Evolutionary conservation across 2,888 invertebrate genomes (phyloP).

Genomic region (Pocota personata): DNA sequence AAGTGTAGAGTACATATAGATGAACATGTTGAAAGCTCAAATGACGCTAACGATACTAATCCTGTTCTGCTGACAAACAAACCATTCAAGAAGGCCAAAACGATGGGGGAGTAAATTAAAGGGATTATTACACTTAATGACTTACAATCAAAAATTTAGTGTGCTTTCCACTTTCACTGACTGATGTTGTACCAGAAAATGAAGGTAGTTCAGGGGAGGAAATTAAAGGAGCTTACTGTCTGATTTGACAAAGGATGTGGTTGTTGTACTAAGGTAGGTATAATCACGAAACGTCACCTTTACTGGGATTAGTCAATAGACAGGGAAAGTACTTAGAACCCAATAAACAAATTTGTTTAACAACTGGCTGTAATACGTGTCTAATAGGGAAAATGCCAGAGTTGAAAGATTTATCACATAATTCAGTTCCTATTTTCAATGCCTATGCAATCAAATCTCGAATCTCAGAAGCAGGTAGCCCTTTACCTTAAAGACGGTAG

Average conservation of each 20-base stretch:
- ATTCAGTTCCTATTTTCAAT: too few species aligned
- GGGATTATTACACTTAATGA: slow-evolving; percentile 27
- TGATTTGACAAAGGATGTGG: background rate
- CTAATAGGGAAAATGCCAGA: too few species aligned
- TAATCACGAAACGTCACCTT: too few species aligned
- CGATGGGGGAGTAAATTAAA: slow-evolving; percentile 31
- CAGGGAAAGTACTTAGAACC: too few species aligned
- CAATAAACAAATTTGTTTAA: too few species aligned
- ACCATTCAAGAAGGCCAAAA: background rate
- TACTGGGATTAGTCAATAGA: too few species aligned
- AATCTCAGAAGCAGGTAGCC: too few species aligned
- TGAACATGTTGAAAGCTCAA: slow-evolving; percentile 30
- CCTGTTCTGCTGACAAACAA: slow-evolving; percentile 14
- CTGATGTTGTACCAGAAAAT: background rate
- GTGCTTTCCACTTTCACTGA: background rate
- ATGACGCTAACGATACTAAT: slow-evolving; percentile 31
- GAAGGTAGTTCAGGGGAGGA: background rate
- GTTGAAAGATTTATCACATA: too few species aligned
- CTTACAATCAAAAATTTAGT: background rate
- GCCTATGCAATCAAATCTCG: too few species aligned
- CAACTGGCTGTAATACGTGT: too few species aligned
- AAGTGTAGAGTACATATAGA: slow-evolving; percentile 6
- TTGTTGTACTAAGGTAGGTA: background rate
- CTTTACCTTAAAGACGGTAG: too few species aligned
- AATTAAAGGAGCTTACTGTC: background rate